These are phyloP conservation scores for Onthophagus taurus DNA, from an alignment of 1,140 invertebrate genomes.

Conservation along the genomic window DNA sequence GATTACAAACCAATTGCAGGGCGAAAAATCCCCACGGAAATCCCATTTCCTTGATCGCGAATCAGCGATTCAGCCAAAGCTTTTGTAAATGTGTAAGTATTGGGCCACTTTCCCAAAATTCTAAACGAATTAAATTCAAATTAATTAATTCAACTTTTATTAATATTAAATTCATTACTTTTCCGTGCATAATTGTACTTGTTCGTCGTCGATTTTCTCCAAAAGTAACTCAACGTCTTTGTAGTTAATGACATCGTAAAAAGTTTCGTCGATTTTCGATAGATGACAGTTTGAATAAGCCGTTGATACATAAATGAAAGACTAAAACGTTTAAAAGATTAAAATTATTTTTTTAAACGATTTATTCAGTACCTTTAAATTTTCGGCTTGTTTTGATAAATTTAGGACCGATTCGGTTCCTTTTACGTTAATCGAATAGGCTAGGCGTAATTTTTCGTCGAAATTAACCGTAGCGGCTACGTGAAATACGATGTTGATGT, in stretches of 20 bases:
- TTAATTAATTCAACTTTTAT: neutral
- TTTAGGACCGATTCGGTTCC: constrained; percentile 50
- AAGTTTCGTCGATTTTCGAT: constrained; percentile 47
- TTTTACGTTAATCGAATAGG: constrained; percentile 50
- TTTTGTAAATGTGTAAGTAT: constrained; percentile 69
- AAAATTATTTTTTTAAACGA: too few species aligned
- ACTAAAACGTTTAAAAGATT: constrained; percentile 22
- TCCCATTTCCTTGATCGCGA: constrained; percentile 40
- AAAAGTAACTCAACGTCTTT: constrained; percentile 47
- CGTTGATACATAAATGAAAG: constrained; percentile 45
- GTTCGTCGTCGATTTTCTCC: constrained; percentile 44
- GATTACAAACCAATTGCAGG: constrained; percentile 49
- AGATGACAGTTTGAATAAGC: constrained; percentile 58
- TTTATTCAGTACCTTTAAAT: constrained; percentile 43
- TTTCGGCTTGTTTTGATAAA: constrained; percentile 52
- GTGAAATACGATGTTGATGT: constrained; percentile 73
- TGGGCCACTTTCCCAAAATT: constrained; percentile 54
- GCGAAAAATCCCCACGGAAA: constrained; percentile 59
- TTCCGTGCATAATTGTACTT: constrained; percentile 42
- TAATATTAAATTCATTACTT: constrained; percentile 38
- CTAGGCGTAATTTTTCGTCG: constrained; percentile 64
- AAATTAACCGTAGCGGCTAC: constrained; percentile 84
- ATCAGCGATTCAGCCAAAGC: constrained; percentile 58
- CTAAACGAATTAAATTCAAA: constrained; percentile 35
- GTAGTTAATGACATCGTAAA: constrained; percentile 59